These are phyloP conservation scores for Danaus chrysippus DNA, from an alignment of 2,888 invertebrate species.

Conservation along the genomic window DNA sequence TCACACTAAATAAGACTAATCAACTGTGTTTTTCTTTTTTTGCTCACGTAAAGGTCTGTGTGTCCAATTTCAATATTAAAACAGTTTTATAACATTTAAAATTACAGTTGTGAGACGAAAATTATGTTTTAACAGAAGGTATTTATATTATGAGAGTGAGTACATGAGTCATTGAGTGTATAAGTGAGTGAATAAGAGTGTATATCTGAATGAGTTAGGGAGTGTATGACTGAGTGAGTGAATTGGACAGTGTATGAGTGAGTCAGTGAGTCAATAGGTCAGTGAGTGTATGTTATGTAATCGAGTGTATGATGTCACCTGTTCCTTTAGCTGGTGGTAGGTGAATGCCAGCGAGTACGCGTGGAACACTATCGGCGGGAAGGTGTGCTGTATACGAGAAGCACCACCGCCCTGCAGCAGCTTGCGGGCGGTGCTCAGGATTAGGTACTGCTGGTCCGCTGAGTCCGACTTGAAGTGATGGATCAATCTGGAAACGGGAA, in stretches of 20 bases:
- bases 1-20: not conserved
- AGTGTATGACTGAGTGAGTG: too few species aligned
- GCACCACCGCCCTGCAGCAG: conserved; percentile 95
- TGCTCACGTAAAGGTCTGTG: too few species aligned
- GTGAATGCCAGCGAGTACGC: conserved; percentile 93
- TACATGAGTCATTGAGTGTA: not conserved
- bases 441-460: conserved; percentile 93
- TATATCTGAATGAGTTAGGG: too few species aligned
- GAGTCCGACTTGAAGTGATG: conserved; percentile 90
- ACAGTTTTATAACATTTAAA: too few species aligned
- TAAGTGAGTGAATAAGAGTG: too few species aligned
- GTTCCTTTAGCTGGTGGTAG: conserved; percentile 86
- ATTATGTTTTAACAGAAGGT: too few species aligned
- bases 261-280: too few species aligned
- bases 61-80: too few species aligned
- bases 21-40: too few species aligned
- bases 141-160: not conserved
- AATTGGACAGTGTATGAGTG: too few species aligned
- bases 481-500: conserved; percentile 80
- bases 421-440: conserved; percentile 92
- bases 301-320: conserved; percentile 69
- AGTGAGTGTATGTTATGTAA: conserved; percentile 3
- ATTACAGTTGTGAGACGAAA: too few species aligned
- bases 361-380: conserved; percentile 97
- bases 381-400: conserved; percentile 90